phyloP scores from a whole-genome alignment of 2,113 vertebrate genomes.

The Patagioenas fasciata region DNA sequence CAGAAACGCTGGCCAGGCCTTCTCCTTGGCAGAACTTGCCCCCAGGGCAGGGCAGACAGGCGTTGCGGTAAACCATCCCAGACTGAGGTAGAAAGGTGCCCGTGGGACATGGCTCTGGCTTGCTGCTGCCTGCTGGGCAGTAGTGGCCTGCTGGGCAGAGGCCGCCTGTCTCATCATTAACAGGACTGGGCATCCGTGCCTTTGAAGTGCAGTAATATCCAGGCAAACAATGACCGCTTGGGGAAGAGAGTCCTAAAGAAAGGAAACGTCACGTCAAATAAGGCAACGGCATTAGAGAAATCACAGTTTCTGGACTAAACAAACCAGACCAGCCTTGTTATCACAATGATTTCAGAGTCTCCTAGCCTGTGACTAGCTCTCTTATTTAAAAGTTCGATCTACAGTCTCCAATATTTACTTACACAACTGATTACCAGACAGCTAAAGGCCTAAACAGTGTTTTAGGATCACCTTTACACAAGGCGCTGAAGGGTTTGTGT shows the following conservation, averaged over 20 bases:
- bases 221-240: slow-evolving; percentile 78
- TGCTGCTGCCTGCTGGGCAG: slow-evolving; percentile 80
- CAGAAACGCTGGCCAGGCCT: slow-evolving; percentile 69
- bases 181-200: slow-evolving; percentile 72
- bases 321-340: background rate
- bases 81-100: slow-evolving; percentile 77
- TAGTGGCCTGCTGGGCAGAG: slow-evolving; percentile 82
- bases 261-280: background rate
- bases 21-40: slow-evolving; percentile 79
- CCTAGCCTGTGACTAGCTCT: background rate
- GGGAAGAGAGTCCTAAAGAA: slow-evolving; percentile 72
- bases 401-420: rapidly evolving
- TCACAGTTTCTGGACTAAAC: background rate
- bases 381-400: background rate
- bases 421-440: background rate
- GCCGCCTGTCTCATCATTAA: slow-evolving; percentile 58
- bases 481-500: rapidly evolving
- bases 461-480: background rate
- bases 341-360: background rate
- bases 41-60: slow-evolving; percentile 79
- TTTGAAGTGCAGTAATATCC: slow-evolving; percentile 82
- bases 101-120: slow-evolving; percentile 77
- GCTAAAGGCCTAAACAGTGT: background rate
- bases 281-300: background rate
- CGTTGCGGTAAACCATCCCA: slow-evolving; percentile 66